Percentiles rank a stretch among this genome's conserved stretches.
These are phyloP conservation scores for Bactericera cockerelli DNA, from an alignment of 1,140 invertebrate species.

Conservation along the genomic window DNA sequence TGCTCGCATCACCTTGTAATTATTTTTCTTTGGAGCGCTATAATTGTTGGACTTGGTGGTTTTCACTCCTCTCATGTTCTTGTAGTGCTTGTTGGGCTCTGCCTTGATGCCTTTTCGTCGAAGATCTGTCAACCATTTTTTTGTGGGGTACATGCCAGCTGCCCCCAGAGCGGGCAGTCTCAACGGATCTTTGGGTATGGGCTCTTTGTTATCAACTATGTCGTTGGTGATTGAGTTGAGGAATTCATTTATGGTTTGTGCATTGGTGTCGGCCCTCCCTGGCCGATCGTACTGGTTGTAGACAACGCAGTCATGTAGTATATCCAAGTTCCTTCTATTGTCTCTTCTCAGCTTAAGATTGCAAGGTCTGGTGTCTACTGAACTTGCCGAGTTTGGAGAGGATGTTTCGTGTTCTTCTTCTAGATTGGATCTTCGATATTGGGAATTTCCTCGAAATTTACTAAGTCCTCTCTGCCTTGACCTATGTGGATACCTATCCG, in stretches of 20 bases:
- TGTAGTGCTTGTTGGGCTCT: neutral
- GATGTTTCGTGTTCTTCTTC: too few relatives aligned
- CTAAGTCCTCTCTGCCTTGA: too few relatives aligned
- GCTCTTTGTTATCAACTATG: neutral
- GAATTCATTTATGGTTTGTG: neutral
- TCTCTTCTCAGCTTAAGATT: neutral
- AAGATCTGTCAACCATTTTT: neutral
- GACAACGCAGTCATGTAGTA: neutral
- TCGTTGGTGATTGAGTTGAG: constrained; percentile 3
- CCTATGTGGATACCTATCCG: too few relatives aligned
- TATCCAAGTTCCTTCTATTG: neutral
- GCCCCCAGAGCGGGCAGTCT: neutral
- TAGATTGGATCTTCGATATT: too few relatives aligned
- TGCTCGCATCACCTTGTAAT: too few relatives aligned
- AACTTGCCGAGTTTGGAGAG: too few relatives aligned
- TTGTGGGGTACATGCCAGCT: neutral
- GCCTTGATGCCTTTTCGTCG: neutral
- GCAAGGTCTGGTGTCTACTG: neutral
- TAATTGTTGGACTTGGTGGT: too few relatives aligned
- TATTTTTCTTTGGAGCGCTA: too few relatives aligned
- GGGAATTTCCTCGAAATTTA: too few relatives aligned
- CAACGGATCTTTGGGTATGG: constrained; percentile 4
- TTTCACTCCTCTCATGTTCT: neutral
- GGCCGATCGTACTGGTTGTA: neutral
- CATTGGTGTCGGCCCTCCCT: neutral